Base-by-base conservation (phyloP, 1,140 invertebrate genomes). In the Chrysomallon squamiferum region DNA sequence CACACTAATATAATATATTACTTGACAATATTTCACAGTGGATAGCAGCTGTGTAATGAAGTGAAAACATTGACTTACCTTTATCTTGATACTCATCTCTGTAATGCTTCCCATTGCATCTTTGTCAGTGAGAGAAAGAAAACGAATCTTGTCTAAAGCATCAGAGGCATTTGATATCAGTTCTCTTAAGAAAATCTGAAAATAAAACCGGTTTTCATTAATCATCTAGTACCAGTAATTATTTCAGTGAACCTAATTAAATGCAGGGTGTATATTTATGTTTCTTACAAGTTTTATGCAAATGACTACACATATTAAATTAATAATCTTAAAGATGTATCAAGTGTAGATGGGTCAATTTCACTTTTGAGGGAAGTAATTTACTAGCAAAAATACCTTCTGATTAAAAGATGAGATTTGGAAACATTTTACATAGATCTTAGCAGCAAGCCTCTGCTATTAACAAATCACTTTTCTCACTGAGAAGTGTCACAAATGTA, bases 121-220 rank as follows among this genome's bases (percentile, higher is more conserved):
- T 71, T 91, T 90, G 69, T 97, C 91, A 0, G 97, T 99, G 3
- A 99, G 86, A 0, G 96, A 93, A 20, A 99, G 82, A 52, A 99
- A 88, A 52, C 98, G 79, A 38, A 88, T 84, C 67, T 86, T 86
- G 69, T 86, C 85, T 58, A 86, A 68, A 22, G 85, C 85, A 82
- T 86, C 85, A 41, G 84, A 86, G 30, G 84, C 84, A 87, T 99
- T 99, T 0, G 96, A 98, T 73, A 99, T 98, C 79, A 99, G 87
- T 86, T 99, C 97, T 78, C 97, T 89, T 27, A 99, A 87, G 89
- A 97, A 99, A 73, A 99, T 99, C 90, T 93, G 85, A 6, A 86
- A 87, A 70, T 68, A 69, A 78, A 65, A 62, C 61, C 45, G 9
- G 1, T 7, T n/a, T n/a, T n/a, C n/a, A n/a, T n/a, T n/a, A n/a